A percentile compares a stretch with the other conserved stretches of the same genome.
These are phyloP conservation scores for Saccopteryx leptura DNA, from an alignment of 2,113 vertebrate genomes.

Conservation along the genomic window DNA sequence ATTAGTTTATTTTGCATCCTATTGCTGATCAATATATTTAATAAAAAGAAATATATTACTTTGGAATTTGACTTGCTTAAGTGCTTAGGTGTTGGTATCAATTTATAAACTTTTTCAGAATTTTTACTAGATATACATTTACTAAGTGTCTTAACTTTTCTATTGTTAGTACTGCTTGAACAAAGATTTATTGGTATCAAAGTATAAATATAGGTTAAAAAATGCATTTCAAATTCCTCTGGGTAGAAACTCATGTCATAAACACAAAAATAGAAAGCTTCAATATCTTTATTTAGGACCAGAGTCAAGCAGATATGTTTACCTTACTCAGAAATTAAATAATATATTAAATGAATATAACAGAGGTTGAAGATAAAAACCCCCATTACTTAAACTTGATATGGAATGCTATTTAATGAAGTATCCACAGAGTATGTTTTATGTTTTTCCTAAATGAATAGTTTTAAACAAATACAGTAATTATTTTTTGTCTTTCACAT, in stretches of 20 bases:
- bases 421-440: constrained; percentile 55
- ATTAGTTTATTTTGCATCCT: constrained; percentile 76
- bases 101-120: constrained; percentile 54
- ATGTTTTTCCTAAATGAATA: constrained; percentile 64
- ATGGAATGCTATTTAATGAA: constrained; percentile 79
- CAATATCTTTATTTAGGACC: background rate
- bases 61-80: constrained; percentile 70
- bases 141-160: background rate
- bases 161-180: background rate
- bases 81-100: constrained; percentile 50
- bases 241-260: background rate
- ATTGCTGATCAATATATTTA: constrained; percentile 61
- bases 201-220: background rate
- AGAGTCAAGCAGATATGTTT: background rate
- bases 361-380: constrained; percentile 76
- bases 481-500: constrained; percentile 74
- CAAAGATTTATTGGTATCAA: background rate
- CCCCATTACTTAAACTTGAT: constrained; percentile 75
- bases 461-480: constrained; percentile 73
- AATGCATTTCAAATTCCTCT: background rate
- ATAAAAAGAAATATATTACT: constrained; percentile 30
- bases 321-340: constrained; percentile 59
- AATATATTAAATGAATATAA: constrained; percentile 75
- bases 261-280: background rate
- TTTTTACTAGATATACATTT: background rate